Percentiles rank a stretch among this genome's conserved stretches.
phyloP scores from a whole-genome alignment of 2,888 invertebrate genomes.

The Synergus umbraculus region DNA sequence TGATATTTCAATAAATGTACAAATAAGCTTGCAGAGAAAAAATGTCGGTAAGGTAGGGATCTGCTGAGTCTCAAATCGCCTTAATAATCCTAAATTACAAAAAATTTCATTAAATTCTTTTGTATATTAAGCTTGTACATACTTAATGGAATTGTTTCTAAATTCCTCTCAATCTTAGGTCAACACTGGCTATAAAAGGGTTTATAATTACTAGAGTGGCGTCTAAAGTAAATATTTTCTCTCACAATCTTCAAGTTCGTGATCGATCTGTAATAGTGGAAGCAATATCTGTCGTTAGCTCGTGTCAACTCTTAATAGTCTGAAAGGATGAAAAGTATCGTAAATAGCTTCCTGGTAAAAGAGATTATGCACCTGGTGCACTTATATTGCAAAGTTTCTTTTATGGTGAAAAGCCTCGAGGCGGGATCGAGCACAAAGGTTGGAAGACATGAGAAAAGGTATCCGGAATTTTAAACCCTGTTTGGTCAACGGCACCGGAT shows the following conservation, averaged over 20 bases:
- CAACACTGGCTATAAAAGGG: neutral
- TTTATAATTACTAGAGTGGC: constrained; percentile 7
- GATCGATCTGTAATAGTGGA: neutral
- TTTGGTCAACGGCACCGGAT: constrained; percentile 35
- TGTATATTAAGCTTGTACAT: neutral
- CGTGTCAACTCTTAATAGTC: neutral
- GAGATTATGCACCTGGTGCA: constrained; percentile 26
- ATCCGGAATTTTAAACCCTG: constrained; percentile 23
- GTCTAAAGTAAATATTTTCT: constrained; percentile 14
- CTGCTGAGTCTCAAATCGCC: too few relatives aligned
- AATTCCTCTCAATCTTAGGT: neutral
- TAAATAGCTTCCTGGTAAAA: neutral
- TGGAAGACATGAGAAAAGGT: constrained; percentile 23
- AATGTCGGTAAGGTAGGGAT: too few relatives aligned
- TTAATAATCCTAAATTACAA: too few relatives aligned
- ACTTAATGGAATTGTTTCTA: neutral
- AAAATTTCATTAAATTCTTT: too few relatives aligned
- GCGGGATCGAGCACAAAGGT: constrained; percentile 12
- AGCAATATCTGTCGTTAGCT: constrained; percentile 6
- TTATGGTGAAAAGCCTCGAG: constrained; percentile 9
- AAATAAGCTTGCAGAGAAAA: too few relatives aligned
- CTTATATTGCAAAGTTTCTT: constrained; percentile 6
- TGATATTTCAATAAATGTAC: too few relatives aligned
- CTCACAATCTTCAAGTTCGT: neutral
- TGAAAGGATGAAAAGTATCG: neutral